phyloP scores from a whole-genome alignment of 2,888 invertebrate genomes.

The Chymomyza procnemis region DNA sequence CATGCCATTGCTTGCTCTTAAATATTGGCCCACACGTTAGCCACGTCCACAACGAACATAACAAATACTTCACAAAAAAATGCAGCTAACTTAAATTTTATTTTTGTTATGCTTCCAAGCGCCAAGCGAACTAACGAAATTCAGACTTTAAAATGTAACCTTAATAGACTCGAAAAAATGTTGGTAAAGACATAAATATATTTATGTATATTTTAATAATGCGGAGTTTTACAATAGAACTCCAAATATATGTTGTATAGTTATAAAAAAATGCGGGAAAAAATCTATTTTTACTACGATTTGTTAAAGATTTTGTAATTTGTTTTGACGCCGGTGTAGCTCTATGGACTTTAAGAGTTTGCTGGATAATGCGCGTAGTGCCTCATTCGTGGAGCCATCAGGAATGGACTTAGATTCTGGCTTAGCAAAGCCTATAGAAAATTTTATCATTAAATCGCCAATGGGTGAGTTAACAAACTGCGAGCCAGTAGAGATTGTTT shows the following conservation, averaged over 20 bases:
- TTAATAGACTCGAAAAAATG: conserved; percentile 41
- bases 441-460: conserved; percentile 73
- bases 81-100: conserved; percentile 8
- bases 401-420: conserved; percentile 19
- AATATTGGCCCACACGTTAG: conserved; percentile 80
- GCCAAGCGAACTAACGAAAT: conserved; percentile 30
- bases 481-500: conserved; percentile 67
- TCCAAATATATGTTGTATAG: neutral
- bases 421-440: conserved; percentile 72
- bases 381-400: conserved; percentile 23
- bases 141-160: conserved; percentile 37
- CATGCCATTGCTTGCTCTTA: conserved; percentile 83
- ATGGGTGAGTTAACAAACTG: conserved; percentile 74
- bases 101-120: conserved; percentile 38
- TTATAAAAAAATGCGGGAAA: neutral
- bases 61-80: neutral
- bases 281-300: neutral
- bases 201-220: neutral
- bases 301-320: conserved; percentile 18
- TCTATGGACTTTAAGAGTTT: conserved; percentile 53
- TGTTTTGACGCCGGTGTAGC: conserved; percentile 43
- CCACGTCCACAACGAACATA: neutral
- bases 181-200: neutral
- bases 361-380: conserved; percentile 45
- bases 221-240: neutral